Evolutionary conservation across 2,113 vertebrate species (phyloP).

Genomic region (Chlamydotis undulata): DNA sequence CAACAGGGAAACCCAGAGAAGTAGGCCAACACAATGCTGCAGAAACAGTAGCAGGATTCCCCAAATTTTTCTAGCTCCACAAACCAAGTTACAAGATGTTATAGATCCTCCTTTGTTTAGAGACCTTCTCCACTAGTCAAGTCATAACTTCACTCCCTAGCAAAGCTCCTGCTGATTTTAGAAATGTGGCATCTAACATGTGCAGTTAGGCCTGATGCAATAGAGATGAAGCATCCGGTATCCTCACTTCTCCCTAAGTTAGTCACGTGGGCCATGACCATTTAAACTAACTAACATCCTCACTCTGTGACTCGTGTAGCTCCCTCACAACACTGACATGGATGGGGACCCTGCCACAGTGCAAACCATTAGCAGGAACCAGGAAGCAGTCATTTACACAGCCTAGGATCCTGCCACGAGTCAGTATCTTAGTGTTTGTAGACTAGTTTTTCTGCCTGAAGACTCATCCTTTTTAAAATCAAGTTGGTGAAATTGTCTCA

Average conservation of each 20-base stretch:
- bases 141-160: not conserved
- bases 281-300: not conserved
- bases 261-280: not conserved
- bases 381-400: not conserved
- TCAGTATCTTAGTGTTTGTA: not conserved
- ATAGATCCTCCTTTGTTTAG: not conserved
- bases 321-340: not conserved
- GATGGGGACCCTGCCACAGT: not conserved
- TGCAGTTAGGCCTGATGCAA: not conserved
- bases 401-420: not conserved
- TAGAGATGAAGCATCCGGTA: fast-evolving
- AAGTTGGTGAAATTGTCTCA: not conserved
- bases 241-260: not conserved
- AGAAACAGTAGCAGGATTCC: not conserved
- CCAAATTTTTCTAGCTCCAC: not conserved
- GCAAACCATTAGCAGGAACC: not conserved
- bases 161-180: not conserved
- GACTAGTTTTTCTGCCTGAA: not conserved
- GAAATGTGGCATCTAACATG: not conserved
- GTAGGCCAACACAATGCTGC: not conserved
- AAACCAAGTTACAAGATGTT: not conserved
- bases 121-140: not conserved
- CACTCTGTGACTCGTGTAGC: not conserved
- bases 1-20: not conserved
- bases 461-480: not conserved